Evolutionary conservation across 23 tunicate genomes (phyloP).

Genomic region (Styela plicata): DNA sequence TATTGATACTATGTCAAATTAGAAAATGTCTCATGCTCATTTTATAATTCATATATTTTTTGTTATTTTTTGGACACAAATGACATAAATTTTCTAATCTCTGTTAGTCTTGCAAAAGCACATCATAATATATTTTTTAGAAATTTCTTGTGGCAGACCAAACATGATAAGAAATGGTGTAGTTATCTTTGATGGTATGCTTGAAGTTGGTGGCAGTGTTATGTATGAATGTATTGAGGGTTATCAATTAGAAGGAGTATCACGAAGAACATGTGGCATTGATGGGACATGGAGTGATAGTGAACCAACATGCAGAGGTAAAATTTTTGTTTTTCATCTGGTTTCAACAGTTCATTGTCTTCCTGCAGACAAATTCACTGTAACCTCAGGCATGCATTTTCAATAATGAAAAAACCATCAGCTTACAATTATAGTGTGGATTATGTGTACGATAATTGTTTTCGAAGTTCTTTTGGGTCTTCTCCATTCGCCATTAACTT

Average conservation of each 20-base stretch:
- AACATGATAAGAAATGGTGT: not conserved
- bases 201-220: not conserved
- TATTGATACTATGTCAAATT: too few species aligned
- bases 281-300: not conserved
- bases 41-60: too few species aligned
- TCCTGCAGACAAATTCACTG: not conserved
- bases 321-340: not conserved
- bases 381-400: too few species aligned
- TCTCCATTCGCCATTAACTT: too few species aligned
- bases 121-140: not conserved
- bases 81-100: too few species aligned
- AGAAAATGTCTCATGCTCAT: too few species aligned
- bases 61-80: too few species aligned
- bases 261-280: not conserved
- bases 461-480: too few species aligned
- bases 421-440: too few species aligned
- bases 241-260: not conserved
- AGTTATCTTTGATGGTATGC: not conserved
- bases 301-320: slow-evolving; percentile 2
- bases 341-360: not conserved
- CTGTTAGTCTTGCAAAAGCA: too few species aligned
- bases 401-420: too few species aligned
- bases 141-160: not conserved
- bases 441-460: too few species aligned
- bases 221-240: not conserved